phyloP scores from a whole-genome alignment of 2,113 vertebrate species.

The Arothron firmamentum region DNA sequence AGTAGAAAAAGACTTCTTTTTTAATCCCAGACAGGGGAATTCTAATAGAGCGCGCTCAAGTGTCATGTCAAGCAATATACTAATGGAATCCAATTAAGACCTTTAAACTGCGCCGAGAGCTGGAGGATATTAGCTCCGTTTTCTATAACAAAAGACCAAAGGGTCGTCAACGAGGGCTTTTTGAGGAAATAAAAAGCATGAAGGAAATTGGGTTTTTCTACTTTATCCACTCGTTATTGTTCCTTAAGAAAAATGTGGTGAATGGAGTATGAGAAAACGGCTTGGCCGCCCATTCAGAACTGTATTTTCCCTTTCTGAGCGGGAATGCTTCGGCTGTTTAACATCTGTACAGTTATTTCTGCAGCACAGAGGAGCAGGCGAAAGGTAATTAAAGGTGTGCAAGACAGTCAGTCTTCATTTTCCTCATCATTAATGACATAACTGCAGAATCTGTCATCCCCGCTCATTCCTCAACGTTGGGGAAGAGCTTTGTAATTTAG shows the following conservation, averaged over 20 bases:
- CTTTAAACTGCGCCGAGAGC: slow-evolving; percentile 73
- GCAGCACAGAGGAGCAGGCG: slow-evolving; percentile 12
- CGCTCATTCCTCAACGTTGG: not conserved
- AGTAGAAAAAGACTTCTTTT: slow-evolving; percentile 63
- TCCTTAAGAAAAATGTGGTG: slow-evolving; percentile 66
- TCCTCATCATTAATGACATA: slow-evolving; percentile 23
- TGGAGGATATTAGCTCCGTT: slow-evolving; percentile 76
- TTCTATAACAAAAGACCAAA: slow-evolving; percentile 78
- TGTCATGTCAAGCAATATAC: slow-evolving; percentile 79
- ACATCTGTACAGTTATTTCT: slow-evolving; percentile 26
- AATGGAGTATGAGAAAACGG: slow-evolving; percentile 64
- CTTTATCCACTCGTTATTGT: slow-evolving; percentile 76
- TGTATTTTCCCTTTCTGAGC: slow-evolving; percentile 27
- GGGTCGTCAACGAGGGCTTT: slow-evolving; percentile 72
- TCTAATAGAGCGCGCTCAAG: slow-evolving; percentile 74
- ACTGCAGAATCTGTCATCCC: slow-evolving; percentile 9
- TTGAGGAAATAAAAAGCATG: slow-evolving; percentile 70
- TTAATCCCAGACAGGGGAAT: slow-evolving; percentile 68
- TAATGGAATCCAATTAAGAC: slow-evolving; percentile 81
- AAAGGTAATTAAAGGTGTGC: slow-evolving; percentile 42
- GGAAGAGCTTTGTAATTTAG: not conserved
- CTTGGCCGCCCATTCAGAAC: slow-evolving; percentile 60
- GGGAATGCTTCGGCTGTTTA: slow-evolving; percentile 31
- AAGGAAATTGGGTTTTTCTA: slow-evolving; percentile 73
- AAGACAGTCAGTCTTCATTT: slow-evolving; percentile 27